Evolutionary conservation across 1,140 invertebrate genomes (phyloP), one percentile per base, ranked within the genome.

Genomic region (Cydia strobilella): DNA sequence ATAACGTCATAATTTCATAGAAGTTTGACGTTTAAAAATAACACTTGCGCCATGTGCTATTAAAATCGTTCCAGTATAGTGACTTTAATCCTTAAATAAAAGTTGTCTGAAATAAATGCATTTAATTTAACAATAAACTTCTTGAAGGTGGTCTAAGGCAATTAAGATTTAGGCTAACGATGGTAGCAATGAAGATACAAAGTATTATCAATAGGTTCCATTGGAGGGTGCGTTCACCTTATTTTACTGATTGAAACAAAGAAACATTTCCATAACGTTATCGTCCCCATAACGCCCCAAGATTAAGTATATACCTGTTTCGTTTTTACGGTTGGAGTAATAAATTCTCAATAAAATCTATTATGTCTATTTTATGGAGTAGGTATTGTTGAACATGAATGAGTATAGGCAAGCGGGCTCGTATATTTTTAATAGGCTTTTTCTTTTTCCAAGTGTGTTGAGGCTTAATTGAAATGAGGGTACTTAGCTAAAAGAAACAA

Each of bases 301-400:
- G 42, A 51, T 73, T 72, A 27, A 27, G 1, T 2, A 51, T 72
- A n/a, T 73, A 73, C 72, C 51, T 73, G 72, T 54, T 54, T 54
- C 12, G 35, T 74, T 77, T 79, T 81, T 79, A 79, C 42, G 76
- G 73, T 74, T 74, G 73, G 69, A 48, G 48, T 73, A 74, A 76
- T 81, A 73, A 81, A 79, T 81, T 77, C 73, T 54, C 77, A 42
- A 81, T 81, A 81, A 81, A 81, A 77, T 31, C 39, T 65, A 73
- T 81, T 62, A 79, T 73, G 77, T 59, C 9, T 31, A 12, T 78
- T 80, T 79, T 80, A 77, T 77, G 74, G 45, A 51, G 75, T 20
- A 71, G 65, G 66, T 76, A 51, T 65, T 18, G 18, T 13, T 59
- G 18, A 54, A 42, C 54, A 31, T 69, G 65, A 35, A 69, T 69